Conservation (phyloP, 1,140 invertebrate genomes). For the Glossosoma conforme region DNA sequence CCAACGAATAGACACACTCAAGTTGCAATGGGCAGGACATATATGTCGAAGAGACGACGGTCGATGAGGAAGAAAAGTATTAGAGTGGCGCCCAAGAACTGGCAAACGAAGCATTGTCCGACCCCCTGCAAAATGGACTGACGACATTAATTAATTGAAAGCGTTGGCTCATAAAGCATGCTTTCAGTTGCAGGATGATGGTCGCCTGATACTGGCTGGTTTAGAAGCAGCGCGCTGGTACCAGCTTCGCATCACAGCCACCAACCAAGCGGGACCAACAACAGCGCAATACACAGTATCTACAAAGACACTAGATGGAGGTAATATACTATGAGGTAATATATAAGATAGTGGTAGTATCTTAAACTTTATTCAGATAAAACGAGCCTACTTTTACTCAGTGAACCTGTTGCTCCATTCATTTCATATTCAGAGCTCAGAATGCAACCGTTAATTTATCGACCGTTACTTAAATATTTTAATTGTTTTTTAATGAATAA, state of each 20-base stretch:
- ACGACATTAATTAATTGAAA: too few relatives aligned
- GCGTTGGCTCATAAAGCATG: too few relatives aligned
- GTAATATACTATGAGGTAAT: constrained; percentile 53
- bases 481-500: background rate
- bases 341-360: too few relatives aligned
- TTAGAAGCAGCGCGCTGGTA: constrained; percentile 75
- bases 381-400: too few relatives aligned
- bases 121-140: too few relatives aligned
- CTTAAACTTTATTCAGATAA: too few relatives aligned
- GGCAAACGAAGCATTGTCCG: too few relatives aligned
- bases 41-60: background rate
- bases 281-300: constrained; percentile 70
- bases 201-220: constrained; percentile 50
- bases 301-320: constrained; percentile 72
- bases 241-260: constrained; percentile 68
- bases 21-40: background rate
- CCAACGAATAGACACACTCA: too few relatives aligned
- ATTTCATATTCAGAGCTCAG: too few relatives aligned
- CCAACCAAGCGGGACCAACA: constrained; percentile 74
- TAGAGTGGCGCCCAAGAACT: too few relatives aligned
- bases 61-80: too few relatives aligned
- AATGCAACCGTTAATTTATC: background rate
- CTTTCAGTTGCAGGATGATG: constrained; percentile 6
- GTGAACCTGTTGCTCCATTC: too few relatives aligned
- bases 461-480: background rate